Conservation (phyloP, 2,888 invertebrate species). For the Acleris laterana region DNA sequence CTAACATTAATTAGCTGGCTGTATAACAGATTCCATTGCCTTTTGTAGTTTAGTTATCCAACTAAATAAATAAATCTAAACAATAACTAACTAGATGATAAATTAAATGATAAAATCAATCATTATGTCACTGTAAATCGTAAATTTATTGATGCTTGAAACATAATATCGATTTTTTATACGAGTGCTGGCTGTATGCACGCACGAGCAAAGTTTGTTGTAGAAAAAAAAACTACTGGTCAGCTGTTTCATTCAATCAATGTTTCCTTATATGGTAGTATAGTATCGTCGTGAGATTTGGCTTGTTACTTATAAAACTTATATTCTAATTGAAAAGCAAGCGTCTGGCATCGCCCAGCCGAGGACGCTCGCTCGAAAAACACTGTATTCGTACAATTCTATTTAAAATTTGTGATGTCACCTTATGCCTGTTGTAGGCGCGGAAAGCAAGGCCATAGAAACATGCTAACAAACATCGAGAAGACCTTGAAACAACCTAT, state of each 20-base stretch:
- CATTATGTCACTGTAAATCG: too few species aligned
- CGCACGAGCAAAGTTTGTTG: neutral
- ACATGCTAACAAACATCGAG: conserved; percentile 48
- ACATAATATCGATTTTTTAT: too few species aligned
- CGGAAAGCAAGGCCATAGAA: conserved; percentile 64
- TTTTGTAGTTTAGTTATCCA: conserved; percentile 3
- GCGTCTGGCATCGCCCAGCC: conserved; percentile 36
- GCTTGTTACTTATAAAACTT: neutral
- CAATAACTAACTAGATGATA: too few species aligned
- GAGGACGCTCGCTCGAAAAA: conserved; percentile 48
- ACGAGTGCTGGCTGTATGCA: conserved; percentile 3
- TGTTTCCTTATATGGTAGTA: neutral
- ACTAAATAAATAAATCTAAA: neutral
- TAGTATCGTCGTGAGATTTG: neutral
- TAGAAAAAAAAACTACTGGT: conserved; percentile 9
- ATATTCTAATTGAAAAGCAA: conserved; percentile 40
- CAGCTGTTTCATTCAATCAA: conserved; percentile 19
- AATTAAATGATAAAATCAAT: too few species aligned
- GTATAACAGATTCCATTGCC: conserved; percentile 9
- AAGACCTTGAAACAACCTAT: conserved; percentile 27
- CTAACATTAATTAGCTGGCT: neutral
- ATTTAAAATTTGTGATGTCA: conserved; percentile 82
- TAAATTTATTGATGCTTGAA: too few species aligned
- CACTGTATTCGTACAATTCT: conserved; percentile 63
- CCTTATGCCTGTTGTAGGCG: conserved; percentile 61